These are phyloP conservation scores for Lutjanus campechanus DNA, from an alignment of 2,797 vertebrate species.

Conservation along the genomic window DNA sequence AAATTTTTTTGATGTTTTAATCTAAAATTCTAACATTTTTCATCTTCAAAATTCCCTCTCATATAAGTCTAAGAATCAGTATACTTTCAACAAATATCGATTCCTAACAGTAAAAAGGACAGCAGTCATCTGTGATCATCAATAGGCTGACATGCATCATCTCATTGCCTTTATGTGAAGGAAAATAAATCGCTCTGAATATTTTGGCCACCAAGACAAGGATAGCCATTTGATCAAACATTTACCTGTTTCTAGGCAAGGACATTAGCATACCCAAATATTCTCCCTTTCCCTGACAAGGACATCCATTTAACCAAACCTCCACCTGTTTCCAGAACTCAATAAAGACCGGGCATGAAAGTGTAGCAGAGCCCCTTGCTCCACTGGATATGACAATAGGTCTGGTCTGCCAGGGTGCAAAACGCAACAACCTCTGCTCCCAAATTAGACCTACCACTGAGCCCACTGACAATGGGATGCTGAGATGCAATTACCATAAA, in stretches of 20 bases:
- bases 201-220: constrained; percentile 30
- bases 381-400: constrained; percentile 66
- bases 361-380: constrained; percentile 45
- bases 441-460: constrained; percentile 76
- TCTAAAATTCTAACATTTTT: too few species aligned
- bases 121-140: constrained; percentile 30
- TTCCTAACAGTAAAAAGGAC: constrained; percentile 21
- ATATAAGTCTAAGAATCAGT: neutral
- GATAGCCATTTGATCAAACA: constrained; percentile 33
- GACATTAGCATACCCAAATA: constrained; percentile 39
- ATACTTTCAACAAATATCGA: constrained; percentile 31
- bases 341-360: constrained; percentile 56
- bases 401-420: constrained; percentile 61
- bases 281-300: constrained; percentile 33
- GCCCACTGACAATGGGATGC: constrained; percentile 76
- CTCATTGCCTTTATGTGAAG: constrained; percentile 19
- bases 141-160: constrained; percentile 19
- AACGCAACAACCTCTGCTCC: constrained; percentile 69
- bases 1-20: too few species aligned
- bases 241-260: constrained; percentile 37
- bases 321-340: constrained; percentile 55
- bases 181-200: neutral
- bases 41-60: neutral
- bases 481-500: constrained; percentile 83
- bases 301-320: constrained; percentile 50